Evolutionary conservation across 2,797 vertebrate genomes (phyloP), one percentile per base, ranked within the genome.

Genomic region (Enteromius radiatus): DNA sequence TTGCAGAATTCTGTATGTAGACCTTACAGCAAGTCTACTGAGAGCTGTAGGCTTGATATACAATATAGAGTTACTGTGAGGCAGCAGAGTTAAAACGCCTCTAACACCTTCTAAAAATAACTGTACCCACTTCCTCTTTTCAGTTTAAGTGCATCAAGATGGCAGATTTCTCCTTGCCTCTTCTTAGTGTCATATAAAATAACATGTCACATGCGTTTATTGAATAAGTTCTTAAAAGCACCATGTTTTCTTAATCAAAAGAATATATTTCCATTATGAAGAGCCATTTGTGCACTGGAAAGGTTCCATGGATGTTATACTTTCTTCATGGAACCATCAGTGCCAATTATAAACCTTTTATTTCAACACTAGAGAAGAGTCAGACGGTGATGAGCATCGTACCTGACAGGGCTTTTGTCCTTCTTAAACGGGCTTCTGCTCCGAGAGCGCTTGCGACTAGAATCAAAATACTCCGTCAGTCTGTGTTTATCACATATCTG

Each of bases 341-440:
- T 31, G 1, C 5, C 59, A 8, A 28, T 63, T 26, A 59, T 23
- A 10, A 11, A 12, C 54, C 23, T 26, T 28, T 31, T 63, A 17
- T 1, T 38, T 36, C 31, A 56, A 14, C n/a, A 63, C 75, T 28
- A 5, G 17, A 63, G 5, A 5, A 77, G 56, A 59, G 23, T 17
- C 23, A 56, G 5, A 64, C n/a, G 28, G 52, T 14, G 5, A 45
- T 59, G 38, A 15, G 21, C 4, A 5, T 82, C 85, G 88, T 92
- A 99, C 98, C 98, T 97, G 87, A 99, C 93, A 71, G 98, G 97
- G 90, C 98, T 99, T 93, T 97, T 99, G 87, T 99, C 98, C 93
- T 97, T 99, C 91, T 95, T 98, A 90, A 97, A 95, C 14, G 98
- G 98, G 90, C 97, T 99, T 88, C 94, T 96, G 93, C 96, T 99